These are phyloP conservation scores for Drosophila chauvacae DNA, from an alignment of 1,140 invertebrate species.

Conservation along the genomic window DNA sequence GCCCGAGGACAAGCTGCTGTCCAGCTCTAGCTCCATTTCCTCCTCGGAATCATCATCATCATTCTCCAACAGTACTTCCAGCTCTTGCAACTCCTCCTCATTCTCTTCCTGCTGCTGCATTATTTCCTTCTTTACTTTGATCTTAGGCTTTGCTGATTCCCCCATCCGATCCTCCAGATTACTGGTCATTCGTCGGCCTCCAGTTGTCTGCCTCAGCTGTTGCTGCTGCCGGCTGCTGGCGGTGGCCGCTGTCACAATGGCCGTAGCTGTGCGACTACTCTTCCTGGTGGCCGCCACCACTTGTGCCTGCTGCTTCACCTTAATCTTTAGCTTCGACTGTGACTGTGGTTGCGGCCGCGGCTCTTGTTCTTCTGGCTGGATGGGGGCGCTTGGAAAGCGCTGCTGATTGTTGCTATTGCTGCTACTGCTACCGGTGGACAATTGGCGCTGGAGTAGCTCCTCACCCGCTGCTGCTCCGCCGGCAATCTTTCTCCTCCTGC, in stretches of 20 bases:
- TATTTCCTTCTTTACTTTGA: conserved; percentile 76
- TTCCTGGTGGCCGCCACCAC: conserved; percentile 66
- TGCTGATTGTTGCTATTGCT: conserved; percentile 63
- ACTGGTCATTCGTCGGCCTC: conserved; percentile 25
- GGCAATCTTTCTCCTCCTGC: conserved; percentile 50
- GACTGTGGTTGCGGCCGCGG: conserved; percentile 36
- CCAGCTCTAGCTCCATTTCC: conserved; percentile 47
- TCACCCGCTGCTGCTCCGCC: conserved; percentile 3
- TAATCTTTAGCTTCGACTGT: conserved; percentile 32
- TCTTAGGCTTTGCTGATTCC: conserved; percentile 56
- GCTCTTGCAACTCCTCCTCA: conserved; percentile 24
- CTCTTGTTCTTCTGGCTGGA: conserved; percentile 79
- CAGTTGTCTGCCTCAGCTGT: conserved; percentile 47
- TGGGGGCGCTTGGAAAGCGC: conserved; percentile 84
- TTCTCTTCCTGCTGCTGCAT: not conserved
- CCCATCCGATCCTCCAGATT: conserved; percentile 84
- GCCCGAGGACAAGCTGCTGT: conserved; percentile 48
- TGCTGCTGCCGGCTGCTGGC: conserved; percentile 75
- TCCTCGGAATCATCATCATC: conserved; percentile 25
- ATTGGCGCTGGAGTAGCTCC: conserved; percentile 40
- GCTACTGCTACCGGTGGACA: conserved; percentile 58
- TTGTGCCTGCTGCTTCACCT: conserved; percentile 32
- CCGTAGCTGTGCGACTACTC: conserved; percentile 76
- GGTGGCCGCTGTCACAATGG: conserved; percentile 77
- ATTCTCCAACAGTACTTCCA: conserved; percentile 22